These are phyloP conservation scores for Pangasius mekongensis DNA, from an alignment of 2,797 vertebrate species.

Conservation along the genomic window DNA sequence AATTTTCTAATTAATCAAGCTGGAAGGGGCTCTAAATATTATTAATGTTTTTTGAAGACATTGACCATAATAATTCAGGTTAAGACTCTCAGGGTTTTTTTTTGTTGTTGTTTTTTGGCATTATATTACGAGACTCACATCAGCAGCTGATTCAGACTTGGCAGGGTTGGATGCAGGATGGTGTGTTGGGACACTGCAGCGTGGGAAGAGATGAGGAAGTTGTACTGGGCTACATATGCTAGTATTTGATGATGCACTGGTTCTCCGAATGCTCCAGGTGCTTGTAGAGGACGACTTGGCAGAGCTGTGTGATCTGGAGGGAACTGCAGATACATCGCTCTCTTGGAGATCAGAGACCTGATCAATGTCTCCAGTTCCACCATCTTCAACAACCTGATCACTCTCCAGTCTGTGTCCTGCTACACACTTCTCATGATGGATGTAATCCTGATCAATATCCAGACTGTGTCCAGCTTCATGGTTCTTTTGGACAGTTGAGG, in stretches of 20 bases:
- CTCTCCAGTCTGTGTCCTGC: slow-evolving; percentile 1
- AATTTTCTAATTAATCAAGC: neutral
- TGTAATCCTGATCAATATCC: slow-evolving; percentile 4
- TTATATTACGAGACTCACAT: slow-evolving; percentile 18
- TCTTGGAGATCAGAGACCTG: neutral
- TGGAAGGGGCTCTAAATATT: neutral
- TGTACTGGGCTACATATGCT: slow-evolving; percentile 21
- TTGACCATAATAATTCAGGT: neutral
- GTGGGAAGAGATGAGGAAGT: neutral
- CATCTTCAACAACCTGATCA: neutral
- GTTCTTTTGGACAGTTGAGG: neutral
- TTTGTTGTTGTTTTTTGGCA: neutral
- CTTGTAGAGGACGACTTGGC: slow-evolving; percentile 18
- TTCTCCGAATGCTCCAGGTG: slow-evolving; percentile 26
- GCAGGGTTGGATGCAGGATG: neutral
- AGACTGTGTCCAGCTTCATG: neutral
- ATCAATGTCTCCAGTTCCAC: neutral
- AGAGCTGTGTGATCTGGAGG: slow-evolving; percentile 37
- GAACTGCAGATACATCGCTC: neutral
- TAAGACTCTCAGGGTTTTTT: no score
- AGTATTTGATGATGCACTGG: slow-evolving; percentile 26
- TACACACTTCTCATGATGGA: neutral
- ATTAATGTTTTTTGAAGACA: neutral
- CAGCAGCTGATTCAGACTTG: slow-evolving; percentile 14
- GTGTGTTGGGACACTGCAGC: neutral